Percentiles rank a stretch among this genome's conserved stretches.
Conservation (phyloP, 2,797 vertebrate species). For the Cygnus olor region DNA sequence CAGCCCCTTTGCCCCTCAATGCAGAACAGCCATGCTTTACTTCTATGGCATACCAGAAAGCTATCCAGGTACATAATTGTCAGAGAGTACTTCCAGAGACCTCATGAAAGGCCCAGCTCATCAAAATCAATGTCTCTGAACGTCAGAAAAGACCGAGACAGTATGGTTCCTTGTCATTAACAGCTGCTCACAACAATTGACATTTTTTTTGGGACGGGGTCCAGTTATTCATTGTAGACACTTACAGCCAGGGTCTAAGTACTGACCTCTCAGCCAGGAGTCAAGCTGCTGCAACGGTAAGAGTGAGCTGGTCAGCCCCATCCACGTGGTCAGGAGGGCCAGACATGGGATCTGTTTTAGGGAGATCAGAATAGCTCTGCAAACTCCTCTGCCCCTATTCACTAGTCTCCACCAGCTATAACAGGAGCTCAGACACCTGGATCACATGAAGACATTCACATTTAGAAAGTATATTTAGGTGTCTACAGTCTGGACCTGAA, state of each 20-base stretch:
- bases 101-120: background rate
- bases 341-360: background rate
- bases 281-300: background rate
- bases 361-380: background rate
- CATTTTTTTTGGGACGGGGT: background rate
- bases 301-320: background rate
- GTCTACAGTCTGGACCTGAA: constrained; percentile 46
- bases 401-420: background rate
- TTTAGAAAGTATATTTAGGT: constrained; percentile 61
- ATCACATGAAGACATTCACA: background rate
- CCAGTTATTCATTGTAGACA: background rate
- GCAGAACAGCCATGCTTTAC: background rate
- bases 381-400: background rate
- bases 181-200: background rate
- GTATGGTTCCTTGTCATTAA: background rate
- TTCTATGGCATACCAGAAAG: background rate
- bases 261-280: background rate
- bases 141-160: background rate
- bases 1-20: background rate
- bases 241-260: background rate
- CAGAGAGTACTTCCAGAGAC: background rate
- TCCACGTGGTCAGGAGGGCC: background rate
- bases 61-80: background rate
- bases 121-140: background rate
- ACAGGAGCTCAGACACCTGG: constrained; percentile 12